A percentile compares a stretch with the other conserved stretches of the same genome.
Evolutionary conservation across 2,888 invertebrate species (phyloP).

Genomic region (Diogma glabrata): DNA sequence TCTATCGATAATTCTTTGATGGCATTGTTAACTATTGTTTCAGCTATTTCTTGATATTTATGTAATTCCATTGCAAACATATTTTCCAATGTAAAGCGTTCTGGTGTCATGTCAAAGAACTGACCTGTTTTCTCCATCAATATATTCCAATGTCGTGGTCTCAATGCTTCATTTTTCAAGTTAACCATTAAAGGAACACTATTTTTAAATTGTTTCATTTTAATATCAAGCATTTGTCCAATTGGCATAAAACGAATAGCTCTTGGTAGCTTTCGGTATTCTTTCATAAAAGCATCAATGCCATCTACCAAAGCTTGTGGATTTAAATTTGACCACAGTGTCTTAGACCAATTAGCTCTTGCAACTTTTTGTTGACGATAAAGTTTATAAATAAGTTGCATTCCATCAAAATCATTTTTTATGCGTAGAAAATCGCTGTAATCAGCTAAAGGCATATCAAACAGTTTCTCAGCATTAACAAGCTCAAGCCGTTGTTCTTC

Average conservation of each 20-base stretch:
- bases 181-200: constrained; percentile 83
- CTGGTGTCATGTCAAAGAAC: constrained; percentile 76
- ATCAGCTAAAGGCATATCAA: constrained; percentile 75
- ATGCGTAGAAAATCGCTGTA: constrained; percentile 61
- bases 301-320: constrained; percentile 75
- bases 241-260: constrained; percentile 42
- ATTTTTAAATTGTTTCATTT: constrained; percentile 79
- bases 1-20: constrained; percentile 88
- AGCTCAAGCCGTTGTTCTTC: constrained; percentile 48
- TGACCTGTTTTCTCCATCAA: constrained; percentile 75
- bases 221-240: constrained; percentile 60
- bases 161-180: constrained; percentile 79
- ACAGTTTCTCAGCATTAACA: constrained; percentile 69
- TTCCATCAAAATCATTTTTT: constrained; percentile 48
- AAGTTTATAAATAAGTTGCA: constrained; percentile 64
- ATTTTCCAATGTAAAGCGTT: constrained; percentile 81
- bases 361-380: constrained; percentile 67
- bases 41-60: constrained; percentile 69
- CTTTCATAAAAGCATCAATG: constrained; percentile 72
- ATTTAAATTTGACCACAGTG: constrained; percentile 78
- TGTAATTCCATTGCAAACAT: constrained; percentile 90
- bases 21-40: constrained; percentile 76
- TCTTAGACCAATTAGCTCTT: constrained; percentile 72
- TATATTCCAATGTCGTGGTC: constrained; percentile 82
- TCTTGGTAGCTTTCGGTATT: constrained; percentile 64